Conservation (phyloP, 1,140 invertebrate species). For the Pissodes strobi region DNA sequence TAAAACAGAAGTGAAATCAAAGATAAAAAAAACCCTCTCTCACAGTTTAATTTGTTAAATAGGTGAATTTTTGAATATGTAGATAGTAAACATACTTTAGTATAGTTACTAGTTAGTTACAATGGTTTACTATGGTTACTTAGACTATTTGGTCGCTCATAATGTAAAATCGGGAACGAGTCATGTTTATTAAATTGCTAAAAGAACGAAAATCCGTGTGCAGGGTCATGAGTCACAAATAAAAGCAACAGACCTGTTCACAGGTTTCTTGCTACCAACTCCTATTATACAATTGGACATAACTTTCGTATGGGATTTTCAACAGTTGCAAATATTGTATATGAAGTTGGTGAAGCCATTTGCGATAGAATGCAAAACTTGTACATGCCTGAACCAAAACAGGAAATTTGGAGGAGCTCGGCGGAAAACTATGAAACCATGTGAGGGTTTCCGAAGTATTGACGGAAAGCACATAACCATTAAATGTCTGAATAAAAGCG, state of each 20-base stretch:
- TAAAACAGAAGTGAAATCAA: too few species aligned
- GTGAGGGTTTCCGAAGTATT: constrained; percentile 55
- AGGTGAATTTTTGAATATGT: too few species aligned
- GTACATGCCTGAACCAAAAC: constrained; percentile 41
- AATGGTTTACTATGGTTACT: too few species aligned
- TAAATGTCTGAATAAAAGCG: constrained; percentile 49
- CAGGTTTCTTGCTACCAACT: constrained; percentile 23
- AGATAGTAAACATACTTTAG: too few species aligned
- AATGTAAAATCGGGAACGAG: too few species aligned
- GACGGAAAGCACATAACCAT: constrained; percentile 58
- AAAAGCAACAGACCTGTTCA: constrained; percentile 15
- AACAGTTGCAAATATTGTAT: constrained; percentile 17
- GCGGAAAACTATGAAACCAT: constrained; percentile 41
- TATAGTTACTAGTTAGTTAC: too few species aligned
- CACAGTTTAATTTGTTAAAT: too few species aligned
- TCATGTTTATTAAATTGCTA: too few species aligned
- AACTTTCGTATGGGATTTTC: constrained; percentile 20
- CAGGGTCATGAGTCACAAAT: too few species aligned
- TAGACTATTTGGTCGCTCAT: too few species aligned
- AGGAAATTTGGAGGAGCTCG: constrained; percentile 42
- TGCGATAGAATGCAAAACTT: background rate
- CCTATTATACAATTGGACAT: constrained; percentile 21
- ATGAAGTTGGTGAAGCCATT: constrained; percentile 17
- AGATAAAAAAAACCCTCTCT: too few species aligned
- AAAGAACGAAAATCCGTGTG: too few species aligned